These are phyloP conservation scores for Brachyptera risi DNA, from an alignment of 2,888 invertebrate genomes.

Conservation along the genomic window DNA sequence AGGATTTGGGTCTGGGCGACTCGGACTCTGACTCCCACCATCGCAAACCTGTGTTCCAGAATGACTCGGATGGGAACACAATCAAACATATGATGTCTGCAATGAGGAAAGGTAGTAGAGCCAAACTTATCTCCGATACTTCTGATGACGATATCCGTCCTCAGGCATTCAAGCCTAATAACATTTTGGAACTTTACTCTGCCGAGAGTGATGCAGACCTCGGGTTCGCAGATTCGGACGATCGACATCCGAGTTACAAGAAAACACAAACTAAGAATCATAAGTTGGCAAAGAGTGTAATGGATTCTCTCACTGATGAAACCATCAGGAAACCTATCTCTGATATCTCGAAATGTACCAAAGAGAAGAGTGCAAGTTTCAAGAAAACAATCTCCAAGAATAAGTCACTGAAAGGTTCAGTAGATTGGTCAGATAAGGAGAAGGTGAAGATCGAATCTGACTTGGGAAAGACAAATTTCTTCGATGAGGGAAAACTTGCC, in stretches of 20 bases:
- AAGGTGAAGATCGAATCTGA: constrained; percentile 40
- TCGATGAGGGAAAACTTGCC: constrained; percentile 29
- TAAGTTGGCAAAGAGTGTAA: constrained; percentile 23
- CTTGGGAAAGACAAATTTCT: constrained; percentile 40
- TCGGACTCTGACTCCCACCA: constrained; percentile 33
- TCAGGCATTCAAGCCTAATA: constrained; percentile 20
- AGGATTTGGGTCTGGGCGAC: constrained; percentile 27
- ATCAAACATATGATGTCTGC: neutral
- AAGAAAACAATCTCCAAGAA: constrained; percentile 24
- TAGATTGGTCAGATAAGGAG: constrained; percentile 41
- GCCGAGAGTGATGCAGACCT: constrained; percentile 54
- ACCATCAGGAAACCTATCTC: constrained; percentile 18
- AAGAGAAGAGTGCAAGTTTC: constrained; percentile 39
- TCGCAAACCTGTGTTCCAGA: neutral
- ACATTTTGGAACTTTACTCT: constrained; percentile 37
- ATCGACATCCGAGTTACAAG: constrained; percentile 40
- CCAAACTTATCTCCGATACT: constrained; percentile 73
- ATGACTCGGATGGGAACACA: constrained; percentile 28
- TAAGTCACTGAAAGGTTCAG: neutral
- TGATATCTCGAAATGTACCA: constrained; percentile 15
- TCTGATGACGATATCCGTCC: constrained; percentile 56
- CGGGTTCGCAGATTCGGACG: constrained; percentile 47
- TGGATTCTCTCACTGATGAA: constrained; percentile 24
- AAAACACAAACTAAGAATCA: constrained; percentile 28
- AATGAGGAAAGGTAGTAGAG: constrained; percentile 61